Base-by-base conservation (phyloP, 2,888 invertebrate species). In the Agonum fuliginosum region DNA sequence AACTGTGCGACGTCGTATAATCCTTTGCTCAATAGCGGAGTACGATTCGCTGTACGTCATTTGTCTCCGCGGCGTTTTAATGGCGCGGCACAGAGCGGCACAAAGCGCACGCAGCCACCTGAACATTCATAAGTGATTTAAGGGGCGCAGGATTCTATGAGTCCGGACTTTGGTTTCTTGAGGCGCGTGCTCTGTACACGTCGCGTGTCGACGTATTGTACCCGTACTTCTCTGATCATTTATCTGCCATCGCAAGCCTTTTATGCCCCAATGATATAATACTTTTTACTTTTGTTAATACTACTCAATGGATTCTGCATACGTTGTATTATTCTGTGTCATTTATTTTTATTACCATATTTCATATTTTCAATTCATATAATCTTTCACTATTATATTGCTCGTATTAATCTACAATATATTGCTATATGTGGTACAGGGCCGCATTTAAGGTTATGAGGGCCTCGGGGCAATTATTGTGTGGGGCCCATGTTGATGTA, bases 31-130 rank as follows among this genome's bases (percentile, higher is more conserved):
- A 82, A 82, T 82, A 80, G 79, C 82, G 82, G 83, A 86, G 86
- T 86, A 85, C 83, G 83, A 85, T 85, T 83, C 85, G 83, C 80
- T 86, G 86, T 86, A 85, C 81, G 84, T 84, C 85, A 85, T 85
- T 85, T 85, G 84, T 85, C 83, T 80, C 80, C 81, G 81, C 80
- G 80, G 46, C 67, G 48, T 46, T 78, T 65, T 51, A 71, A 65
- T 73, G 67, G 78, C 37, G 41, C 62, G 17, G 19, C 8, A 34
- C 62, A 34, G 19, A 48, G 80, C 80, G 81, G 82, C 81, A 82
- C 80, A 82, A 80, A 80, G 79, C 79, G 79, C 80, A 67, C 75
- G 80, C 83, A 81, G 81, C 81, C 84, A 84, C 84, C 84, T 84
- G 83, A 80, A 81, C 84, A 82, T 84, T 84, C 83, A 84, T 84